A percentile compares a stretch with the other conserved stretches of the same genome.
Conservation (phyloP, 2,888 invertebrate species). For the Stenolophus ochropezus region DNA sequence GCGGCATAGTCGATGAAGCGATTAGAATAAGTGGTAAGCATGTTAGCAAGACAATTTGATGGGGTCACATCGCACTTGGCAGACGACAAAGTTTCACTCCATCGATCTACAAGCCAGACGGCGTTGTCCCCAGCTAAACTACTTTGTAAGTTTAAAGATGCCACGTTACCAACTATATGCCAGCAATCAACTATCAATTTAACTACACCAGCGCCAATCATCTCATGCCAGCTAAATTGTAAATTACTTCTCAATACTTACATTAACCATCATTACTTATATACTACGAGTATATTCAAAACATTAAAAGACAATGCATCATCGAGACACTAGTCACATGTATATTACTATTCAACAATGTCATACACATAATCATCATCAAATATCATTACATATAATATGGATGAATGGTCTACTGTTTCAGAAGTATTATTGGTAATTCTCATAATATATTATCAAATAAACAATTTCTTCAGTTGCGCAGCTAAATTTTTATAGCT, state of each 20-base stretch:
- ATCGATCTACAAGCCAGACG: constrained; percentile 37
- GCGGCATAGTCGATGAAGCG: not conserved
- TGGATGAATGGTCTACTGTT: no score
- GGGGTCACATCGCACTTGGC: constrained; percentile 34
- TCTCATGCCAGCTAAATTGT: not conserved
- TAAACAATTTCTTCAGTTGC: no score
- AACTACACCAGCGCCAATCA: not conserved
- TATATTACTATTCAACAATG: no score
- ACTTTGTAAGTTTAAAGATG: constrained; percentile 55
- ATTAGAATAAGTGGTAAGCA: not conserved
- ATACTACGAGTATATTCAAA: no score
- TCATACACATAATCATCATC: no score
- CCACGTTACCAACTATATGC: constrained; percentile 1
- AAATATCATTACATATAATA: no score
- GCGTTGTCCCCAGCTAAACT: constrained; percentile 37
- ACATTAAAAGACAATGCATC: no score
- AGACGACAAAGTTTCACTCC: constrained; percentile 43
- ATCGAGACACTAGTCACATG: no score
- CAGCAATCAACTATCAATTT: constrained; percentile 51
- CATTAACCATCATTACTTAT: no score
- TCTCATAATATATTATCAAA: no score
- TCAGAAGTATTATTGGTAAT: no score
- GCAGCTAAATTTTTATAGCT: no score
- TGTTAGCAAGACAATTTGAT: constrained; percentile 48
- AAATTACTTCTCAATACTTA: constrained; percentile 1